Base-by-base conservation (phyloP, 2,888 invertebrate species). In the Drosophila antonietae region DNA sequence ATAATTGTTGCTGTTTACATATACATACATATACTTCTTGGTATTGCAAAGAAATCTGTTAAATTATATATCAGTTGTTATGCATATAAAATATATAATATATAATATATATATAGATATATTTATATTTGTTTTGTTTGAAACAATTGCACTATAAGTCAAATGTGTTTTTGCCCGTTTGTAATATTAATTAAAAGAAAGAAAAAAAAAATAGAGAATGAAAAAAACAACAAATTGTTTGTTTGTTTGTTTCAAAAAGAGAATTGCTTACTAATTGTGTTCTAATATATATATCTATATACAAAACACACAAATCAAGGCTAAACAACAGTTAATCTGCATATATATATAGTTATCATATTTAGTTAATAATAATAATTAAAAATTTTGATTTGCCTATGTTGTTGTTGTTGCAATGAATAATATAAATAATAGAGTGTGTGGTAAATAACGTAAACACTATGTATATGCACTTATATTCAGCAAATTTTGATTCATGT, bases 91-190 rank as follows among this genome's bases (percentile, higher is more conserved):
- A 51, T 75, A 73, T 53, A 53, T 23, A 53, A n/a, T 28, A 53
- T 28, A 28, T 28, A 28, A 28, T 28, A 49, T 47, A n/a, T 49
- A 10, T 47, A 31, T n/a, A 33, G 31, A 49, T 49, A 55, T 55
- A 55, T 41, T 23, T 31, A 18, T 55, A 28, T 77, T 73, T 75
- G 77, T 78, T 78, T 78, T 80, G 70, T 86, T 88, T 87, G 83
- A 88, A 89, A 89, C 88, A 89, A 89, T 89, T 89, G 88, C 88
- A 89, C 88, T 89, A 89, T 88, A 86, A 86, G 83, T 87, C 88
- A 87, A 85, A 85, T 84, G 82, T 78, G 82, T 51, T 51, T 83
- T 83, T 87, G 84, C 84, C 84, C 84, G 84, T 84, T 84, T 55
- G 71, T 72, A 73, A 81, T 82, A 78, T 68, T 69, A 72, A 60